Evolutionary conservation across 2,113 vertebrate genomes (phyloP).

Genomic region (Alaudala cheleensis): DNA sequence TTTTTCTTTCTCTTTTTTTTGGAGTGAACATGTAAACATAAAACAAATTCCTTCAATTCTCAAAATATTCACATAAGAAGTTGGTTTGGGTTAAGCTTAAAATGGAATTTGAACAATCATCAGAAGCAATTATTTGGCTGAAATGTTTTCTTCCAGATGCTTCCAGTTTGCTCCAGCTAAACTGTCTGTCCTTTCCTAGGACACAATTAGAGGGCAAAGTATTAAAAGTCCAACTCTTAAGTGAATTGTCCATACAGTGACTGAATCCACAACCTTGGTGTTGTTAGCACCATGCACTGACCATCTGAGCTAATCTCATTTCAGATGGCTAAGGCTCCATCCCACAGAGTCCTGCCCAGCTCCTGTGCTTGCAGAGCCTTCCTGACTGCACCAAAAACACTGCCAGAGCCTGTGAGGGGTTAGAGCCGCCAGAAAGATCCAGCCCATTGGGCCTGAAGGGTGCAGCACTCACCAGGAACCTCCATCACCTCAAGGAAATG

Average conservation of each 20-base stretch:
- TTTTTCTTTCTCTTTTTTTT: neutral
- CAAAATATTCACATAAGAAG: neutral
- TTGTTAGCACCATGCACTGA: neutral
- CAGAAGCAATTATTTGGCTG: neutral
- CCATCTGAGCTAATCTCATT: neutral
- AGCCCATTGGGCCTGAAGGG: neutral
- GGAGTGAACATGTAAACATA: neutral
- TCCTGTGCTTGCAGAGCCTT: neutral
- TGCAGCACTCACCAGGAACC: neutral
- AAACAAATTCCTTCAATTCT: neutral
- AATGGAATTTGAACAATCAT: neutral
- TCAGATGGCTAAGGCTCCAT: neutral
- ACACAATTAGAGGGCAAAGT: neutral
- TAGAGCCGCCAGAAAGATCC: neutral
- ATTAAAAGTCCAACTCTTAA: neutral
- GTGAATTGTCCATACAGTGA: neutral
- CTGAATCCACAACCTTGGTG: neutral
- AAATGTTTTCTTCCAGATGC: neutral
- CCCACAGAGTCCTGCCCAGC: neutral
- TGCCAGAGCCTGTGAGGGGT: neutral
- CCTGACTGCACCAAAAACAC: neutral
- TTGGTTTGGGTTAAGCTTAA: neutral
- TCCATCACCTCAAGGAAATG: neutral
- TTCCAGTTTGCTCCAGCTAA: neutral
- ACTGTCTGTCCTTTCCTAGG: neutral